phyloP scores from a whole-genome alignment of 1,140 invertebrate species.

The Philaenus spumarius region DNA sequence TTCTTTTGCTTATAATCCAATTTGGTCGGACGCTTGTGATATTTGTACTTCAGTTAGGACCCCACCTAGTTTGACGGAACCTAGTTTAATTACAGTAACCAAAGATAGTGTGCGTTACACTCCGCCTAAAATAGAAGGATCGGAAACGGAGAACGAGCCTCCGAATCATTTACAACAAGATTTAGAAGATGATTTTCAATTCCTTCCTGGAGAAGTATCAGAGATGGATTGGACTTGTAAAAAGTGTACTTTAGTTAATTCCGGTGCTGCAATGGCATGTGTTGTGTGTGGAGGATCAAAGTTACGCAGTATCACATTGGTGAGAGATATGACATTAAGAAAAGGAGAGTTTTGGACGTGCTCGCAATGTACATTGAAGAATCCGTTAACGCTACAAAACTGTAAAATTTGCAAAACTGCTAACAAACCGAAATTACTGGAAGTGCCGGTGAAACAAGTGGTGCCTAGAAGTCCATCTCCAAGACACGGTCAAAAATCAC shows the following conservation, averaged over 20 bases:
- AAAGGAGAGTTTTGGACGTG: slow-evolving; percentile 71
- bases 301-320: slow-evolving; percentile 54
- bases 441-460: slow-evolving; percentile 22
- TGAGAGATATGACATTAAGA: slow-evolving; percentile 58
- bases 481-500: slow-evolving; percentile 28
- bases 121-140: slow-evolving; percentile 38
- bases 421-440: slow-evolving; percentile 33
- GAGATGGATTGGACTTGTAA: slow-evolving; percentile 74
- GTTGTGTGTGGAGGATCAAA: slow-evolving; percentile 78
- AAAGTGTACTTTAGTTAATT: slow-evolving; percentile 80
- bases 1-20: slow-evolving; percentile 79
- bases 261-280: slow-evolving; percentile 57
- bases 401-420: slow-evolving; percentile 74
- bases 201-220: slow-evolving; percentile 36
- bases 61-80: slow-evolving; percentile 54
- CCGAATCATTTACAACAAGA: slow-evolving; percentile 38
- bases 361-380: slow-evolving; percentile 75
- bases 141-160: slow-evolving; percentile 11
- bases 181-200: slow-evolving; percentile 46
- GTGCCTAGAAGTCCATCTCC: slow-evolving; percentile 41
- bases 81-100: slow-evolving; percentile 60
- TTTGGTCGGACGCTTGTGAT: slow-evolving; percentile 68
- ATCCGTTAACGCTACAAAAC: slow-evolving; percentile 57
- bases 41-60: slow-evolving; percentile 63
- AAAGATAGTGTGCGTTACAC: slow-evolving; percentile 50